Percentiles rank a stretch among this genome's conserved stretches.
Evolutionary conservation across 2,888 invertebrate genomes (phyloP).

Genomic region (Drosophila aldrichi): DNA sequence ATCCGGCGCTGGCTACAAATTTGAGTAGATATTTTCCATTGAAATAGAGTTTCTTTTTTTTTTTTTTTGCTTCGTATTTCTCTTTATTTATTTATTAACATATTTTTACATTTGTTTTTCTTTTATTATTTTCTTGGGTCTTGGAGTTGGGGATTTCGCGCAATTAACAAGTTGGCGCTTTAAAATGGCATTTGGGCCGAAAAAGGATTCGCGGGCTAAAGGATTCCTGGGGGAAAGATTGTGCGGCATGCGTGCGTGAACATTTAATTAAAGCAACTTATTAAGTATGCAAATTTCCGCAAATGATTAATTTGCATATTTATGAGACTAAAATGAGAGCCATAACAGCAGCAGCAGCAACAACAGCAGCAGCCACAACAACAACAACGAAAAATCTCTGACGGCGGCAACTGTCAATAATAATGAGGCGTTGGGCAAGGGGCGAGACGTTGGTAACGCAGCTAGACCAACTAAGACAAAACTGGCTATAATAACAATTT

Average conservation of each 20-base stretch:
- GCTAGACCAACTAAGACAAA: slow-evolving; percentile 12
- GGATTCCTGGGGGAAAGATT: slow-evolving; percentile 70
- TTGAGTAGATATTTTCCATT: slow-evolving; percentile 27
- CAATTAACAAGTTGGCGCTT: slow-evolving; percentile 73
- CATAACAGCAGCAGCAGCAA: slow-evolving; percentile 85
- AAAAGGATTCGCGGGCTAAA: slow-evolving; percentile 47
- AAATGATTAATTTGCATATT: slow-evolving; percentile 80
- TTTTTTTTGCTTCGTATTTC: neutral
- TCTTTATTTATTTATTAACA: slow-evolving; percentile 4
- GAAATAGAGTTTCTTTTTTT: slow-evolving; percentile 9
- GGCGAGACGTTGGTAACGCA: neutral
- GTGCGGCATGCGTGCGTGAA: slow-evolving; percentile 79
- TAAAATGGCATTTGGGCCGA: slow-evolving; percentile 50
- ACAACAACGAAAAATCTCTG: slow-evolving; percentile 41
- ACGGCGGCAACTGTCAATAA: slow-evolving; percentile 74
- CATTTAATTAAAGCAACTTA: slow-evolving; percentile 82
- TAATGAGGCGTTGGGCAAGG: slow-evolving; percentile 52
- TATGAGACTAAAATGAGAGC: slow-evolving; percentile 86
- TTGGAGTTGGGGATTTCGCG: slow-evolving; percentile 20
- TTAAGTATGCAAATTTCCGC: slow-evolving; percentile 81
- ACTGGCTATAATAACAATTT: slow-evolving; percentile 68
- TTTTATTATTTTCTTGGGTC: neutral
- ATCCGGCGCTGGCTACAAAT: slow-evolving; percentile 27
- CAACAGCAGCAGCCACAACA: slow-evolving; percentile 46
- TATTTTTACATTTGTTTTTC: slow-evolving; percentile 12